Base-by-base conservation (phyloP, 2,888 invertebrate species). In the Apamea anceps region DNA sequence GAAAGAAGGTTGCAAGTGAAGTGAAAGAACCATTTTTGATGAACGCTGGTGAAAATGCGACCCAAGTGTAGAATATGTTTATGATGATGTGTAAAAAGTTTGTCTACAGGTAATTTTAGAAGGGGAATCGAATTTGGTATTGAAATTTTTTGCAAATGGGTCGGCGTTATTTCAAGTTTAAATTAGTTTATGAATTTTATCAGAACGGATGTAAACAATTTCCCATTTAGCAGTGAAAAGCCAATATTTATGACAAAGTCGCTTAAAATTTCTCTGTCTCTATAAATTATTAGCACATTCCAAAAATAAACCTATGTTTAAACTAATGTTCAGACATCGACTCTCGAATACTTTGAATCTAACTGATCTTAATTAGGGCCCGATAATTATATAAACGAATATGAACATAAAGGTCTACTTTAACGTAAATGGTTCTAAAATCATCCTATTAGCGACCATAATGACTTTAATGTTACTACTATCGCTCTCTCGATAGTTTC, bases 1-100 rank as follows among this genome's bases (percentile, higher is more conserved):
- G 98, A 93, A 98, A 98, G 96, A 97, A 98, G 84, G 97, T 97
- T 79, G 97, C 98, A 42, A 97, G 98, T 81, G 97, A 97, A 87
- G 92, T 96, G 89, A 98, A 97, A 91, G 98, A 98, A 90, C 98
- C 98, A 79, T 97, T 98, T 90, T 98, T 98, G 92, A 98, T 98
- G 93, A 98, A 98, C 94, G 98, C 98, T 92, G 98, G 98, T 82
- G 99, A 99, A 91, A 98, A 98, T 90, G 99, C 98, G 75, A 99
- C 99, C 86, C 98, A 99, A 97, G 99, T 99, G 96, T 98, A 97
- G 97, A 84, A 45, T 63, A 79, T 51, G 32, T 62, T 71, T 15
- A 80, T 32, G 48, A 18, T 48, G 42, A 77, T 76, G 63, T 72
- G 66, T 32, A n/a, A 51, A 66, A 70, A 71, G 72, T 77, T 75